These are phyloP conservation scores for Neopipo cinnamomea DNA, from an alignment of 2,113 vertebrate genomes.

Conservation along the genomic window DNA sequence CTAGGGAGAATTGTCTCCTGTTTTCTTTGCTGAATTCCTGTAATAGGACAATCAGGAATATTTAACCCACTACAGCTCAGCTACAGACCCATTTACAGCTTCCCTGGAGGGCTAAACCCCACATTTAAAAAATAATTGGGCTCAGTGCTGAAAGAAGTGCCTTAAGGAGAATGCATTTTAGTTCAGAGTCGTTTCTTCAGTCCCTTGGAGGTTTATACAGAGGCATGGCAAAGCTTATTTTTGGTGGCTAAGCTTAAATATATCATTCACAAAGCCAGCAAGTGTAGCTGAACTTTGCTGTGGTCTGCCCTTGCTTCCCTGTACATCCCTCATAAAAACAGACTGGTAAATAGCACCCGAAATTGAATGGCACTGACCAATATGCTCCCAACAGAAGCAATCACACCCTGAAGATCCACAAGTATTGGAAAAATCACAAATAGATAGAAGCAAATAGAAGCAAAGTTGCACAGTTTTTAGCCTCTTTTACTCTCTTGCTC, in stretches of 20 bases:
- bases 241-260: background rate
- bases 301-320: background rate
- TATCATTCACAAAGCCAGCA: background rate
- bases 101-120: background rate
- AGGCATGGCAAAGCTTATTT: background rate
- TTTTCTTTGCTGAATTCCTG: background rate
- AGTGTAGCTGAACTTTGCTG: background rate
- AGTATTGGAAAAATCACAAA: background rate
- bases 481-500: background rate
- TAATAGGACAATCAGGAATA: background rate
- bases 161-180: background rate
- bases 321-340: background rate
- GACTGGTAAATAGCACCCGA: background rate
- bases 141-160: background rate
- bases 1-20: background rate
- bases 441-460: background rate
- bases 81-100: background rate
- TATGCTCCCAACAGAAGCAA: background rate
- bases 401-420: background rate
- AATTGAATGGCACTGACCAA: background rate
- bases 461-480: background rate
- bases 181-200: background rate
- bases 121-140: background rate
- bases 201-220: background rate
- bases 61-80: background rate